Evolutionary conservation across 2,113 vertebrate species (phyloP), one percentile per base, ranked within the genome.

Genomic region (Calonectris borealis): DNA sequence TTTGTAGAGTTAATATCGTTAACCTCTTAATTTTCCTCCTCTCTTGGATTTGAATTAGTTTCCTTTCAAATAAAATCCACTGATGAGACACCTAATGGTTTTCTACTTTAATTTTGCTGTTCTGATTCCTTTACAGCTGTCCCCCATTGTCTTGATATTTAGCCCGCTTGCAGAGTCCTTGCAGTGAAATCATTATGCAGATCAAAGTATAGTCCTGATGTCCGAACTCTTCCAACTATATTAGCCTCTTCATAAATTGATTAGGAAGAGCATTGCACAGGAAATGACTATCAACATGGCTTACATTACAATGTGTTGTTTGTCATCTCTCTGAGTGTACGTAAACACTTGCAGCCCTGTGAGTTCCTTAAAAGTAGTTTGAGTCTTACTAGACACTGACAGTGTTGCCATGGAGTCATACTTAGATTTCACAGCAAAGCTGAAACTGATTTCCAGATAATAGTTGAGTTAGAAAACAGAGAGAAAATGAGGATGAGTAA

Each of bases 1-100:
- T 97, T 95, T 96, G 75, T 85, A 80, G 49, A 96, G 78, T 48
- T 97, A 93, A 90, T 92, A 83, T 58, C 92, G 19, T 96, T 97
- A 92, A 86, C 83, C 70, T 96, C 81, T 92, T 95, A 84, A 97
- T 96, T 98, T 97, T 95, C 25, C 24, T 83, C 31, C 76, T 96
- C 42, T 94, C 57, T 95, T 91, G 42, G 34, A 84, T 94, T 92
- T 95, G 80, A 97, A 94, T 97, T 96, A 89, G n/a, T 88, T 95
- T 96, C 86, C 69, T 96, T 97, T 92, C 62, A 88, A 95, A 80
- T 89, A 62, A 95, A 97, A 96, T 79, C 31, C 62, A 81, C 38
- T 90, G 86, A 83, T 65, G 57, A 97, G 62, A 55, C 27, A 29
- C 11, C 4, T 95, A 95, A 95, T 96, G 32, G 6, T 88, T 97